A percentile compares a stretch with the other conserved stretches of the same genome.
These are phyloP conservation scores for Mohoua ochrocephala DNA, from an alignment of 2,113 vertebrate species.

Conservation along the genomic window DNA sequence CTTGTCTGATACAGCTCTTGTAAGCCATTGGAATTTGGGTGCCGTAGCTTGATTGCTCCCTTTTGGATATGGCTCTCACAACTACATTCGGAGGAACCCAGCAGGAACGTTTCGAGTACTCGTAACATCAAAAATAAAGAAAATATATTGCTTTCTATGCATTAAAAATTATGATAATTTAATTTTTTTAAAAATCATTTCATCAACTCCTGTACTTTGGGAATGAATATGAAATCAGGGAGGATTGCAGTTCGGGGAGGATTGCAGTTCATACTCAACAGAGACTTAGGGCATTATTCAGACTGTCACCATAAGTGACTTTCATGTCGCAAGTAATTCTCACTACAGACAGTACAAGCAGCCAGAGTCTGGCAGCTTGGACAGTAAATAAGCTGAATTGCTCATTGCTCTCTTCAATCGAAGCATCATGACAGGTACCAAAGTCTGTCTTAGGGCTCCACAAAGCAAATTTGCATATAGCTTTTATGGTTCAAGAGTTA, in stretches of 20 bases:
- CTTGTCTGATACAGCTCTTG: neutral
- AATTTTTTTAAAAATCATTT: neutral
- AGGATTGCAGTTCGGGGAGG: neutral
- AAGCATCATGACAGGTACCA: constrained; percentile 39
- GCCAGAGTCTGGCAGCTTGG: constrained; percentile 37
- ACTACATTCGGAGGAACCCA: neutral
- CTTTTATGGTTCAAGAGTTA: neutral
- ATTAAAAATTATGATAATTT: neutral
- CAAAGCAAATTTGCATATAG: neutral
- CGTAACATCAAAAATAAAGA: neutral
- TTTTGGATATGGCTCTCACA: neutral
- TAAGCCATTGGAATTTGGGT: neutral
- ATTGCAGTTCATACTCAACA: neutral
- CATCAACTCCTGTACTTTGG: neutral
- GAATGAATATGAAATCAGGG: neutral
- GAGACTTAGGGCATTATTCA: constrained; percentile 22
- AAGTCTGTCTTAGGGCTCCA: neutral
- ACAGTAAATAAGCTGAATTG: constrained; percentile 43
- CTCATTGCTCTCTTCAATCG: neutral
- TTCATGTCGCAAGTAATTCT: constrained; percentile 46
- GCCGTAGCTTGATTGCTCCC: neutral
- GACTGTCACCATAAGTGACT: constrained; percentile 37
- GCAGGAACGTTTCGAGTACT: neutral
- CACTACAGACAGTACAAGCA: neutral
- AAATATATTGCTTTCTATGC: neutral